Conservation (phyloP, 1,140 invertebrate species). For the Mya arenaria region DNA sequence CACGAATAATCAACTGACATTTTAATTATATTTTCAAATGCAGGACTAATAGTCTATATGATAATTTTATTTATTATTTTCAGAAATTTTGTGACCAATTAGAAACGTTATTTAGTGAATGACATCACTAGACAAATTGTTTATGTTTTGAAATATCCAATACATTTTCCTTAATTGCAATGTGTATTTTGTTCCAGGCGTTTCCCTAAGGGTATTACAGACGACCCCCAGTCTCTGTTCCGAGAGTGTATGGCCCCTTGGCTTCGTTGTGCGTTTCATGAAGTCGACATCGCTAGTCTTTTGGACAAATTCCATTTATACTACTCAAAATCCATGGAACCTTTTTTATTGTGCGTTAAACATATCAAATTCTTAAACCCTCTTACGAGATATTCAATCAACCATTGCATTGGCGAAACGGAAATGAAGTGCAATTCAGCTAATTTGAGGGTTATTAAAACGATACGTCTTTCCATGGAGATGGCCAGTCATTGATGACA, state of each 20-base stretch:
- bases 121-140: too few species aligned
- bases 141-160: too few species aligned
- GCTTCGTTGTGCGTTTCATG: neutral
- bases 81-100: too few species aligned
- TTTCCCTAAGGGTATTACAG: neutral
- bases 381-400: neutral
- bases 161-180: too few species aligned
- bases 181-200: neutral
- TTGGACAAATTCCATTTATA: neutral
- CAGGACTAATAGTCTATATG: too few species aligned
- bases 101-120: too few species aligned
- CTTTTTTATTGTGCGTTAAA: neutral
- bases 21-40: too few species aligned
- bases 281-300: neutral
- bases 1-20: too few species aligned
- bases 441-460: neutral
- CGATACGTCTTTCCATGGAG: slow-evolving; percentile 3
- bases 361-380: neutral
- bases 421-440: neutral
- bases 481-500: neutral
- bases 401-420: neutral
- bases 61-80: too few species aligned
- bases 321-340: neutral
- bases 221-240: neutral
- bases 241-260: neutral